A percentile compares a stretch with the other conserved stretches of the same genome.
phyloP scores from a whole-genome alignment of 2,797 vertebrate species.

The Spondyliosoma cantharus region DNA sequence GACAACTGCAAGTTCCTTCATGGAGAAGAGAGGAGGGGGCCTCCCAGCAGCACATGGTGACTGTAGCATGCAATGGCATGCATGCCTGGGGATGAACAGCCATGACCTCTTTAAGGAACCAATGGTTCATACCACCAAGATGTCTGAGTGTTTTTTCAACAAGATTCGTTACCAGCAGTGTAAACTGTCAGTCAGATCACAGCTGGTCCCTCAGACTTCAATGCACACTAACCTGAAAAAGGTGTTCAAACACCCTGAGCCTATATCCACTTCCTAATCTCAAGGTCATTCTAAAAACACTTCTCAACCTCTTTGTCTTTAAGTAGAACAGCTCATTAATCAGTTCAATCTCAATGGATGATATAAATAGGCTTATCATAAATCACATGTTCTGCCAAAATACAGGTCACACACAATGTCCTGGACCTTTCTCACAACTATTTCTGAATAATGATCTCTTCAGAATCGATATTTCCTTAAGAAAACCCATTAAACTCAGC shows the following conservation, averaged over 20 bases:
- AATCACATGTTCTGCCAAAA: constrained; percentile 65
- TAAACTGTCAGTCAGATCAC: constrained; percentile 31
- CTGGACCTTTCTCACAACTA: constrained; percentile 1
- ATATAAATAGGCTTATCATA: constrained; percentile 72
- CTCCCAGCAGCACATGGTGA: constrained; percentile 73
- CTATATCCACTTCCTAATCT: constrained; percentile 49
- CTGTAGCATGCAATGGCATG: constrained; percentile 66
- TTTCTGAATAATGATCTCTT: not conserved
- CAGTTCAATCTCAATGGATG: constrained; percentile 70
- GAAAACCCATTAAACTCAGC: constrained; percentile 1
- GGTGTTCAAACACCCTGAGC: constrained; percentile 11
- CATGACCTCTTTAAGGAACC: constrained; percentile 61
- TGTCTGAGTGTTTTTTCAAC: constrained; percentile 30
- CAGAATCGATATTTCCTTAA: not conserved
- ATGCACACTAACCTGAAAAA: constrained; percentile 21
- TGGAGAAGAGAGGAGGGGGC: constrained; percentile 38
- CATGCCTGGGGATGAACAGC: constrained; percentile 64
- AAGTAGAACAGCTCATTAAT: constrained; percentile 76
- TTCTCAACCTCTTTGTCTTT: constrained; percentile 67
- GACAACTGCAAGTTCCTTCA: constrained; percentile 72
- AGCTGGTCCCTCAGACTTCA: not conserved
- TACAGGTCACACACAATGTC: constrained; percentile 51
- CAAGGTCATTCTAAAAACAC: constrained; percentile 75
- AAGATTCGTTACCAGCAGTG: constrained; percentile 6
- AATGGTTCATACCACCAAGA: constrained; percentile 39